Conservation (phyloP, 2,888 invertebrate species). For the Troides aeacus region DNA sequence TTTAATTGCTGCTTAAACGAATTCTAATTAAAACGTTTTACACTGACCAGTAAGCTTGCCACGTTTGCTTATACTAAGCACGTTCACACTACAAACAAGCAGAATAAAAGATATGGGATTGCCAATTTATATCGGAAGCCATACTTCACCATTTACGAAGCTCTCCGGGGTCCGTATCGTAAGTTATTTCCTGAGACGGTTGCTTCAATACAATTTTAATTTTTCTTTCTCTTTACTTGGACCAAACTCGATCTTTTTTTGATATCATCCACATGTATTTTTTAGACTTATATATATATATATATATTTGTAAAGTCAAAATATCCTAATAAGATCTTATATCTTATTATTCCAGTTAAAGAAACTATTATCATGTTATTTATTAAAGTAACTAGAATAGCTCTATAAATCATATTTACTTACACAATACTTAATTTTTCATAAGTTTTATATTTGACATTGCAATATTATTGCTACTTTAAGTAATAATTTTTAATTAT, state of each 20-base stretch:
- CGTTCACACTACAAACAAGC: conserved; percentile 56
- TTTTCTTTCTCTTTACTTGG: conserved; percentile 1
- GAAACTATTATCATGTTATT: background rate
- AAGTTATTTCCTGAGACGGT: conserved; percentile 18
- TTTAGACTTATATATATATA: too few relatives aligned
- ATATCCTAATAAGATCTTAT: background rate
- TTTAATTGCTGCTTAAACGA: too few relatives aligned
- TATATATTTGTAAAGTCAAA: background rate
- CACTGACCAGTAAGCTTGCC: background rate
- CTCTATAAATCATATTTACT: too few relatives aligned
- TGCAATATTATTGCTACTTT: too few relatives aligned
- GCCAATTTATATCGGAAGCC: conserved; percentile 27
- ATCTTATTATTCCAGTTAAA: background rate
- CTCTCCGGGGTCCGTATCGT: conserved; percentile 13
- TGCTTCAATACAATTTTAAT: conserved; percentile 11
- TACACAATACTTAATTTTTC: too few relatives aligned
- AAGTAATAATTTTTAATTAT: too few relatives aligned
- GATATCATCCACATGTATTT: too few relatives aligned
- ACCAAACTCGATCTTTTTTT: too few relatives aligned
- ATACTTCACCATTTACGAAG: conserved; percentile 15
- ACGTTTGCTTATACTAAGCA: conserved; percentile 39
- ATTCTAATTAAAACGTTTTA: background rate
- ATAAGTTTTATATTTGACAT: too few relatives aligned
- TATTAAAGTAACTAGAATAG: background rate
- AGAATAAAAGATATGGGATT: conserved; percentile 41